Evolutionary conservation across 2,888 invertebrate genomes (phyloP).

Genomic region (Drosophila aldrichi): DNA sequence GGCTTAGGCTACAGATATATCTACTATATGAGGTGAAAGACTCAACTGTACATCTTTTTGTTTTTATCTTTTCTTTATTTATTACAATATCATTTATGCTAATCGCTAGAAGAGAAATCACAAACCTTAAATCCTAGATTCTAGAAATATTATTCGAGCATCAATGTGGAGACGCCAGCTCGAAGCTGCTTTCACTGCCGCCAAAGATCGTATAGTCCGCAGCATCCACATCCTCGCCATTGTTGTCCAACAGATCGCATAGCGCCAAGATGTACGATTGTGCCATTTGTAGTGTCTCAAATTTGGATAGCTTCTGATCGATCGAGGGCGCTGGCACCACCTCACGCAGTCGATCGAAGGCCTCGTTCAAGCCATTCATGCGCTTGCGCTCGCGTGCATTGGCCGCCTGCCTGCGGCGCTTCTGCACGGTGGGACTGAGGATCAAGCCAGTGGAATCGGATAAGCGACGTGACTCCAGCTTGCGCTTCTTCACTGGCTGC

Average conservation of each 20-base stretch:
- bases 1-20: too few relatives aligned
- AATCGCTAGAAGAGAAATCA: slow-evolving; percentile 58
- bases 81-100: slow-evolving; percentile 25
- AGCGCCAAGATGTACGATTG: slow-evolving; percentile 91
- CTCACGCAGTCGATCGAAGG: slow-evolving; percentile 90
- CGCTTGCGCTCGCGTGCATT: slow-evolving; percentile 91
- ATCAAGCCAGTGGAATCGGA: slow-evolving; percentile 24
- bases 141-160: slow-evolving; percentile 1
- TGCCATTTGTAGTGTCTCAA: slow-evolving; percentile 92
- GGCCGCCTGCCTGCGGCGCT: slow-evolving; percentile 89
- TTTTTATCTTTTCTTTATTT: slow-evolving; percentile 9
- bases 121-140: slow-evolving; percentile 62
- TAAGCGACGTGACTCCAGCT: slow-evolving; percentile 16
- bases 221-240: slow-evolving; percentile 64
- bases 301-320: slow-evolving; percentile 91
- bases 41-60: background rate
- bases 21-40: too few relatives aligned
- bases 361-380: slow-evolving; percentile 92
- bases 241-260: slow-evolving; percentile 87
- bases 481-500: slow-evolving; percentile 35
- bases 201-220: slow-evolving; percentile 61
- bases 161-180: slow-evolving; percentile 20
- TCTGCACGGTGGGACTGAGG: slow-evolving; percentile 87
- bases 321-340: slow-evolving; percentile 90
- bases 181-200: slow-evolving; percentile 52